Base-by-base conservation (phyloP, 2,113 vertebrate genomes). In the Indicator maculatus region DNA sequence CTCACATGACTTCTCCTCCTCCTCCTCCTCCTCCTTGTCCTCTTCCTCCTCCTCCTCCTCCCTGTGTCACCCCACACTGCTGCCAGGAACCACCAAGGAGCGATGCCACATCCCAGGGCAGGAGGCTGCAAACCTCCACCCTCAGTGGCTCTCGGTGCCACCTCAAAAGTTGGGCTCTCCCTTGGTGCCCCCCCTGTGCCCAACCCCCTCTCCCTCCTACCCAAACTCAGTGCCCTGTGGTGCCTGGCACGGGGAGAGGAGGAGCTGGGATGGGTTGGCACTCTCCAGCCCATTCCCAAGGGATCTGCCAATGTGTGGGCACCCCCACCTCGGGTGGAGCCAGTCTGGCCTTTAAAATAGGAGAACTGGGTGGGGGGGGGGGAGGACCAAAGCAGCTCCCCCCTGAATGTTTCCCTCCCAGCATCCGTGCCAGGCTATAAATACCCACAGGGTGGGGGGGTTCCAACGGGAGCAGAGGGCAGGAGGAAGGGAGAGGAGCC, bases 61-160 rank as follows among this genome's bases (percentile, higher is more conserved):
- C 8, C 20, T 6, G 5, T 44, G 23, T 26, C 36, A 16, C 18
- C 60, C 16, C 12, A 8, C 41, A 50, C 33, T 3, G 3, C 74
- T 47, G 59, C 30, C 45, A 4, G n/a, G 53, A 39, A 11, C 21
- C 6, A 2, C 12, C 12, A 0, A 0, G 21, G 33, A 56, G 28
- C 0, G 5, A 28, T 1, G 20, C 50, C n/a, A 0, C 9, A 33
- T 26, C n/a, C n/a, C 33, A 3, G 11, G 45, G 6, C 1, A 11
- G 30, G 24, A n/a, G 36, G 38, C 12, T 18, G 41, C 11, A 6
- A 86, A 63, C 1, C 1, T 2, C 61, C n/a, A 7, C 0, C 4
- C 28, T 1, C 7, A 41, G 28, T 1, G 0, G 50, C 59, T 60
- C 12, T 11, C 1, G 41, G 83, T 55, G 41, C 5, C n/a, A 9